Conservation (phyloP, 2,888 invertebrate genomes). For the Abrostola tripartita region DNA sequence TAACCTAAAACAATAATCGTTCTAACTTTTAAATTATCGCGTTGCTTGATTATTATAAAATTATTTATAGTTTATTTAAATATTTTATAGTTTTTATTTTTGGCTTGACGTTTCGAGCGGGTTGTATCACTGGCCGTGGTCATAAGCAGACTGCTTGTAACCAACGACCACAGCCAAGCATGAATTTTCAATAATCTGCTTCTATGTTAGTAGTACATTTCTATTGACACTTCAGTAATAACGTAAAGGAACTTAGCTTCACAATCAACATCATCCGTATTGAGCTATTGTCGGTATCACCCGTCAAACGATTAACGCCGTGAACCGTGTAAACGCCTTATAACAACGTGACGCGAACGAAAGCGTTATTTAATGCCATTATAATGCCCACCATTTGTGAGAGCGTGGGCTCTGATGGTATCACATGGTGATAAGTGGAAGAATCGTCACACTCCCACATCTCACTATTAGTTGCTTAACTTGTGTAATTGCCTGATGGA, state of each 20-base stretch:
- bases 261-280: conserved; percentile 35
- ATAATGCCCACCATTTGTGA: conserved; percentile 65
- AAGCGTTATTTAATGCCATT: conserved; percentile 71
- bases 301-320: conserved; percentile 57
- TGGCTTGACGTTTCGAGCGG: too few relatives aligned
- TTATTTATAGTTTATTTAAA: too few relatives aligned
- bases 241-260: neutral
- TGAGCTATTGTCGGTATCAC: conserved; percentile 35
- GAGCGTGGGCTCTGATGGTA: conserved; percentile 57
- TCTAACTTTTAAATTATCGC: too few relatives aligned
- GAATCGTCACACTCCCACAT: conserved; percentile 35
- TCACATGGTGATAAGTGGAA: conserved; percentile 51
- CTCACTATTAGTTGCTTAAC: conserved; percentile 16
- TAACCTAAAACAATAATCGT: too few relatives aligned
- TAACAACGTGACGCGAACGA: conserved; percentile 71
- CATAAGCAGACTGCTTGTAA: too few relatives aligned
- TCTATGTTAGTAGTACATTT: too few relatives aligned
- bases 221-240: neutral
- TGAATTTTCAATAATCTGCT: too few relatives aligned
- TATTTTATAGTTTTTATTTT: too few relatives aligned
- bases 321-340: conserved; percentile 72
- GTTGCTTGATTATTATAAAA: too few relatives aligned
- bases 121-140: too few relatives aligned
- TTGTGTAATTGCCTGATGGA: conserved; percentile 19
- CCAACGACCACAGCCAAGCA: too few relatives aligned